Base-by-base conservation (phyloP, 2,888 invertebrate species). In the Leptinotarsa juncta region DNA sequence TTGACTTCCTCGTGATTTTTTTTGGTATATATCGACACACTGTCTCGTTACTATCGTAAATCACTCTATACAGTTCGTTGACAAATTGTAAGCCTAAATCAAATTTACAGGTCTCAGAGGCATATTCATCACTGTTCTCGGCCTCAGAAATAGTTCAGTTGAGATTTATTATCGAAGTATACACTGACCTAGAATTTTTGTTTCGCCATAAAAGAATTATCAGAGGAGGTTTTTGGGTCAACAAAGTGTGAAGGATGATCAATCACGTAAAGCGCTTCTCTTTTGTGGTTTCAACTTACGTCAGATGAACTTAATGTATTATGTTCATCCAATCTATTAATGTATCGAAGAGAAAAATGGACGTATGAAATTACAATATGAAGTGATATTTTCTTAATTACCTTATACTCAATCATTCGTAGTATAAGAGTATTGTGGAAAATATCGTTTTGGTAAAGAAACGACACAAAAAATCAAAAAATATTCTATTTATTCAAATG, bases 21-120 rank as follows among this genome's bases (percentile, higher is more conserved):
- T 32, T 32, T 32, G 5, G 26, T 4, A 26, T 26, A 32, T 26
- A 62, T 32, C 62, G 32, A 62, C 32, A 62, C 32, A 16, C 57
- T 10, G 57, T 18, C 20, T 20, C 18, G 57, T 57, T 57, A 57
- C 57, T 57, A 67, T 14, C 32, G 32, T 77, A 77, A 80, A 79
- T 80, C 80, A 79, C 77, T 5, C 32, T 7, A 7, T 32, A 32
- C 76, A 74, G 51, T 65, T 57, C 68, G 70, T 72, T 78, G 77
- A 76, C 79, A 79, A 78, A 79, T 79, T 80, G 80, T 76, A 77
- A 74, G 70, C 76, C 79, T 74, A 79, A 80, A 80, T 78, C 78
- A 78, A 80, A 79, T 80, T 76, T 76, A 74, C 78, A 77, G 74
- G 75, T 67, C 75, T 74, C 75, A 65, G 67, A 26, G 65, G 67